phyloP scores from a whole-genome alignment of 2,888 invertebrate genomes.

The Pollenia angustigena region DNA sequence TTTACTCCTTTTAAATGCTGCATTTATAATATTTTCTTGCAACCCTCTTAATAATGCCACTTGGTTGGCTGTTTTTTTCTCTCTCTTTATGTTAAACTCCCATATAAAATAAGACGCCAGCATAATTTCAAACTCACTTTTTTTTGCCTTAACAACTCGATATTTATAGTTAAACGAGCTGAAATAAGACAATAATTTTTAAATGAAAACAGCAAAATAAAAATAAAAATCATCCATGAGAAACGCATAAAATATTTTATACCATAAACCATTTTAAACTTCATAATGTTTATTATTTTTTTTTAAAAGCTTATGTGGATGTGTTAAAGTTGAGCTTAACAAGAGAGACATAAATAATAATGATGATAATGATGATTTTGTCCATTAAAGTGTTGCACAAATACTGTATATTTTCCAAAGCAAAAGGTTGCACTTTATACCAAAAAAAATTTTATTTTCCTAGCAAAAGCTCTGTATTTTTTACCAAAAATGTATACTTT shows the following conservation, averaged over 20 bases:
- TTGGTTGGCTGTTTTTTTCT: constrained; percentile 19
- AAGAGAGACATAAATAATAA: neutral
- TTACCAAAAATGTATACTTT: no score
- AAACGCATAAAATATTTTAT: constrained; percentile 48
- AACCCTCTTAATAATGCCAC: constrained; percentile 53
- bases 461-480: no score
- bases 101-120: constrained; percentile 57
- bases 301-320: constrained; percentile 1
- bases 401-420: no score
- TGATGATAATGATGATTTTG: neutral
- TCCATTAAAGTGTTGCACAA: no score
- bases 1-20: constrained; percentile 73
- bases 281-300: constrained; percentile 18
- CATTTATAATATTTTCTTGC: constrained; percentile 23
- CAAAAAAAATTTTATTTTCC: no score
- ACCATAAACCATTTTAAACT: constrained; percentile 48
- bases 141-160: neutral
- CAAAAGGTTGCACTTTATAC: no score
- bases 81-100: neutral
- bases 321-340: constrained; percentile 49
- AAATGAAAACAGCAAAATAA: constrained; percentile 24
- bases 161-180: constrained; percentile 42
- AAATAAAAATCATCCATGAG: neutral
- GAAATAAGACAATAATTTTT: constrained; percentile 52
- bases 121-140: constrained; percentile 42